Base-by-base conservation (phyloP, 2,113 vertebrate species). In the Osmerus mordax region DNA sequence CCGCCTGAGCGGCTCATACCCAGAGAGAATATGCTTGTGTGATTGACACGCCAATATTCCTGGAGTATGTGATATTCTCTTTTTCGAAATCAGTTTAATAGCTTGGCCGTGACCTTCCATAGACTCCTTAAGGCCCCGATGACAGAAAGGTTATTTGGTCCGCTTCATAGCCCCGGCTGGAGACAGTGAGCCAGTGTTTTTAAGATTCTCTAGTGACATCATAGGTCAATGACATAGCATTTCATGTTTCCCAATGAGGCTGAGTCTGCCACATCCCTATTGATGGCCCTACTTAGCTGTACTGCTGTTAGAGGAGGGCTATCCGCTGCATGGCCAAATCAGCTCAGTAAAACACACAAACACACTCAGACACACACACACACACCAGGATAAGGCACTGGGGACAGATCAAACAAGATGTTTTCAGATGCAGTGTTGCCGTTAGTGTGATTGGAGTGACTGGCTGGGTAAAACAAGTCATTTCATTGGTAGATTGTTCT, bases 141-240 rank as follows among this genome's bases (percentile, higher is more conserved):
- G 59, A 73, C 70, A 67, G 73, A 69, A 65, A 65, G 51, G 54
- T 82, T 73, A 65, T 71, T 78, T 53, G 70, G 63, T 47, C 41
- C 69, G 55, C 61, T 68, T 76, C 60, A 71, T 54, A 70, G 54
- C 70, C 67, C 60, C 32, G 60, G 28, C 73, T 47, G 54, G 65
- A 23, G 58, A 63, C 55, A 21, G 25, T 67, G 65, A 78, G 63
- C 53, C 53, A 41, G 70, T 62, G 59, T 73, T 62, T 70, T 73
- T 60, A 71, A 75, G 51, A 65, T 63, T 83, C 65, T 63, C n/a
- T 61, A 32, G 19, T 73, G 67, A 74, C 65, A 62, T 74, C 69
- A 81, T 47, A 77, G 69, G 58, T 77, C 51, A 65, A 60, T 75
- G 58, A 70, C 65, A 61, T 61, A 65, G 29, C 64, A 73, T 75